phyloP scores from a whole-genome alignment of 2,797 vertebrate species.

The Eleutherodactylus coqui region DNA sequence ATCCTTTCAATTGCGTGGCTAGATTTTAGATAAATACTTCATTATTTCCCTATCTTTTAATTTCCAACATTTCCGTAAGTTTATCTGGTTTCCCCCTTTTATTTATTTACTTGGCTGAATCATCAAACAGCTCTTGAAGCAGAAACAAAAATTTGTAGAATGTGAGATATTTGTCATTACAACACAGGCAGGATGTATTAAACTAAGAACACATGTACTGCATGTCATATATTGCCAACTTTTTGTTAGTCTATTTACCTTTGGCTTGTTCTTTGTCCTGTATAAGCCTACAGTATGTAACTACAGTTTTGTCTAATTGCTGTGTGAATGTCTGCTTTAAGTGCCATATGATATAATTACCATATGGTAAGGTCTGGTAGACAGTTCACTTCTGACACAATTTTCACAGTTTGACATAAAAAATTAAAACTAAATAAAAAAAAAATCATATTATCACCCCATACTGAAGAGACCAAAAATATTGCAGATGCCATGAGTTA shows the following conservation, averaged over 20 bases:
- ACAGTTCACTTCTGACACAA: too few species aligned
- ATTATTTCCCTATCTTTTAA: conserved; percentile 61
- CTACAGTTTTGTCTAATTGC: not conserved
- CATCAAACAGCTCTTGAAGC: conserved; percentile 50
- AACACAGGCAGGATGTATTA: conserved; percentile 49
- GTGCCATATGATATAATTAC: not conserved
- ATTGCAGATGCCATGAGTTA: not conserved
- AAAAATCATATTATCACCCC: too few species aligned
- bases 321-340: conserved; percentile 9
- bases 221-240: conserved; percentile 8
- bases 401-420: too few species aligned
- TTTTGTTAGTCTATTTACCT: not conserved
- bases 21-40: conserved; percentile 57
- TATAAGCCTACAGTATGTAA: not conserved
- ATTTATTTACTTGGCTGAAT: conserved; percentile 60
- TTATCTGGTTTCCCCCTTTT: conserved; percentile 56
- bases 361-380: not conserved
- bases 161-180: conserved; percentile 47
- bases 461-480: too few species aligned
- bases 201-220: conserved; percentile 48
- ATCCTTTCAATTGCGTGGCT: conserved; percentile 40
- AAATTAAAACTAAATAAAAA: too few species aligned
- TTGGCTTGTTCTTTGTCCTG: not conserved
- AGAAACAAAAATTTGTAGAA: conserved; percentile 50
- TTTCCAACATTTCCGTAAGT: conserved; percentile 59